These are phyloP conservation scores for Tridacna gigas DNA, from an alignment of 2,888 invertebrate genomes.

Conservation along the genomic window DNA sequence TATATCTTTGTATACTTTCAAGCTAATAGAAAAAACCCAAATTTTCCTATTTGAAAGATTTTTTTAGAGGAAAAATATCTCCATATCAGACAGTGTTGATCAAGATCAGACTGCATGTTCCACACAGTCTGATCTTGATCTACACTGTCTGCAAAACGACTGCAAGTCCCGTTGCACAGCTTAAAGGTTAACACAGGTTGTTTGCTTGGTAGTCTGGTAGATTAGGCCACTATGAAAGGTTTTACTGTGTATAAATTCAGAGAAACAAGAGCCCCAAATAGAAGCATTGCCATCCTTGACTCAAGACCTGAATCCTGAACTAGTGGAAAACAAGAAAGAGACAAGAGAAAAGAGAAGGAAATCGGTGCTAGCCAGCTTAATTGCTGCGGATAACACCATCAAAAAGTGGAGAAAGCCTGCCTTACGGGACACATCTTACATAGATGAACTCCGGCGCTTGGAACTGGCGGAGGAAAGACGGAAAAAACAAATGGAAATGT, in stretches of 20 bases:
- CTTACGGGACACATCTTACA: constrained; percentile 68
- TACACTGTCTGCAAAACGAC: no score
- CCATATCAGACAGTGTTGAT: no score
- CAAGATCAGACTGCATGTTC: no score
- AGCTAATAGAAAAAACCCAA: no score
- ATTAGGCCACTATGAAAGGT: no score
- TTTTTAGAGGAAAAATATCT: no score
- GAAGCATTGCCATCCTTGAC: constrained; percentile 40
- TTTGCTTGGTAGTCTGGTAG: no score
- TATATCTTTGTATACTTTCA: no score
- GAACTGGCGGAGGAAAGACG: constrained; percentile 74
- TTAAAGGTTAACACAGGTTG: no score
- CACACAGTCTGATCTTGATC: no score
- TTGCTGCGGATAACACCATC: constrained; percentile 30
- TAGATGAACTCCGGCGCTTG: constrained; percentile 68
- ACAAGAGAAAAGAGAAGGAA: constrained; percentile 49
- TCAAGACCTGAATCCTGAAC: constrained; percentile 56
- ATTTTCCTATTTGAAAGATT: no score
- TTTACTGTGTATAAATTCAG: not conserved
- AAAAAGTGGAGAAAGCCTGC: constrained; percentile 52
- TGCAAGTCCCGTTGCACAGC: no score
- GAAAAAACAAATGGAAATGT: constrained; percentile 71
- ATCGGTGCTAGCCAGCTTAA: constrained; percentile 39
- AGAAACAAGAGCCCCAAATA: constrained; percentile 12
- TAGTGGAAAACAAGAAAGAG: constrained; percentile 49